phyloP scores from a whole-genome alignment of 2,113 vertebrate genomes.

The Datnioides undecimradiatus region DNA sequence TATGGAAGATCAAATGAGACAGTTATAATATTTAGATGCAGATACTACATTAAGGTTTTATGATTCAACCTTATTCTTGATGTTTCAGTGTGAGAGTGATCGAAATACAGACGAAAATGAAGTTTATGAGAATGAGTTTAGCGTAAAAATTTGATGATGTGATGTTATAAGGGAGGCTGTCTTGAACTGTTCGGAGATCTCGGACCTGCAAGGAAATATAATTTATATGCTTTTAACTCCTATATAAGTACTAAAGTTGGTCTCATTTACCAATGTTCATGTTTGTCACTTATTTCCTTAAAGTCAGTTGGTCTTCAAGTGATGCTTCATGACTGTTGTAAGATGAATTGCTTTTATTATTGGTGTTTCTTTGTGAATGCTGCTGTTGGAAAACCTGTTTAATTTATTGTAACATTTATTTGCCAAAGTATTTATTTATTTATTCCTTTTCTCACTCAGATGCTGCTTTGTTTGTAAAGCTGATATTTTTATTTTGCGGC shows the following conservation, averaged over 20 bases:
- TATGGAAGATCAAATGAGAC: slow-evolving; percentile 2
- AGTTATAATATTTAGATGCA: slow-evolving; percentile 1
- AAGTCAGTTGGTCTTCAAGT: slow-evolving; percentile 44
- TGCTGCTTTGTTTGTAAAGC: slow-evolving; percentile 81
- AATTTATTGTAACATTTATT: slow-evolving; percentile 69
- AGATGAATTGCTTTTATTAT: slow-evolving; percentile 68
- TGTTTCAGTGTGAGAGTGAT: slow-evolving; percentile 1
- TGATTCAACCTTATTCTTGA: background rate
- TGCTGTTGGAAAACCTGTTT: slow-evolving; percentile 51
- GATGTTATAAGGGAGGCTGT: background rate
- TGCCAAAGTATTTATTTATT: slow-evolving; percentile 65
- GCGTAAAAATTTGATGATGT: too few relatives aligned
- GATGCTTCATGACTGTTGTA: slow-evolving; percentile 70
- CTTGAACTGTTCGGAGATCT: slow-evolving; percentile 35
- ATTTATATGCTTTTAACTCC: slow-evolving; percentile 12
- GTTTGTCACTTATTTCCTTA: slow-evolving; percentile 38
- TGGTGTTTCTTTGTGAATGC: slow-evolving; percentile 72
- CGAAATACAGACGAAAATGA: slow-evolving; percentile 1
- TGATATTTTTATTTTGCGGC: slow-evolving; percentile 77
- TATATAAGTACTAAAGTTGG: slow-evolving; percentile 4
- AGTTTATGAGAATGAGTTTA: too few relatives aligned
- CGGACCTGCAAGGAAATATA: background rate
- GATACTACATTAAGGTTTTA: background rate
- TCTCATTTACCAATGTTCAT: slow-evolving; percentile 12
- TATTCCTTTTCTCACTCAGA: slow-evolving; percentile 60